Percentiles rank a stretch among this genome's conserved stretches.
These are phyloP conservation scores for Drosophila subpulchrella DNA, from an alignment of 1,140 invertebrate species.

Conservation along the genomic window DNA sequence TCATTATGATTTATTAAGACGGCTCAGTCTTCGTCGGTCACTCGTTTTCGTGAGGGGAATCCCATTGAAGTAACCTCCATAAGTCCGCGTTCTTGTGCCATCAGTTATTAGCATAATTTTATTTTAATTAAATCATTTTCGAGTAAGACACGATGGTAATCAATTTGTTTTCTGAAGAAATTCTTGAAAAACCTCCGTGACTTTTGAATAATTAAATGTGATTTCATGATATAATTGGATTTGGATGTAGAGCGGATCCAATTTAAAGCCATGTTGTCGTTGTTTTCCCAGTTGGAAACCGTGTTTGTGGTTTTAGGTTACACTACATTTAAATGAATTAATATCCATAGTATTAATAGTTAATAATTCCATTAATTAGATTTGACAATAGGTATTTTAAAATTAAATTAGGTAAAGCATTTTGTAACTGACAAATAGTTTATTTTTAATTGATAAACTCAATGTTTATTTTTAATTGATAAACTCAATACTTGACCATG, in stretches of 20 bases:
- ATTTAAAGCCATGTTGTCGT: neutral
- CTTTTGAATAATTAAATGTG: neutral
- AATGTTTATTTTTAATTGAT: too few relatives aligned
- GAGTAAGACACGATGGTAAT: neutral
- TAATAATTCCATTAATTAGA: too few relatives aligned
- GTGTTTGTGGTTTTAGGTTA: too few relatives aligned
- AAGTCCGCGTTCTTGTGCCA: slow-evolving; percentile 8
- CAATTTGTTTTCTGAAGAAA: neutral
- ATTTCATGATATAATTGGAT: neutral
- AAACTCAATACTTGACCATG: too few relatives aligned
- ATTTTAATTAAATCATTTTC: slow-evolving; percentile 21
- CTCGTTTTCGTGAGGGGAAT: slow-evolving; percentile 15
- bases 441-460: too few relatives aligned
- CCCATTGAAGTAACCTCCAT: slow-evolving; percentile 23
- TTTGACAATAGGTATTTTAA: too few relatives aligned
- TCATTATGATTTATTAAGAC: slow-evolving; percentile 33
- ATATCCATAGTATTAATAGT: too few relatives aligned
- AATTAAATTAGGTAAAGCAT: too few relatives aligned
- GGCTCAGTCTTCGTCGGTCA: slow-evolving; percentile 14
- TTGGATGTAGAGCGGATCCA: neutral
- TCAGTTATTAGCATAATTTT: slow-evolving; percentile 19
- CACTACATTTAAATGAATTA: too few relatives aligned
- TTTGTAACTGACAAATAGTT: too few relatives aligned
- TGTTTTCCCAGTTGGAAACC: too few relatives aligned
- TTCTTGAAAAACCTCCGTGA: neutral